Base-by-base conservation (phyloP, 1,140 invertebrate species). In the Procambarus clarkii region DNA sequence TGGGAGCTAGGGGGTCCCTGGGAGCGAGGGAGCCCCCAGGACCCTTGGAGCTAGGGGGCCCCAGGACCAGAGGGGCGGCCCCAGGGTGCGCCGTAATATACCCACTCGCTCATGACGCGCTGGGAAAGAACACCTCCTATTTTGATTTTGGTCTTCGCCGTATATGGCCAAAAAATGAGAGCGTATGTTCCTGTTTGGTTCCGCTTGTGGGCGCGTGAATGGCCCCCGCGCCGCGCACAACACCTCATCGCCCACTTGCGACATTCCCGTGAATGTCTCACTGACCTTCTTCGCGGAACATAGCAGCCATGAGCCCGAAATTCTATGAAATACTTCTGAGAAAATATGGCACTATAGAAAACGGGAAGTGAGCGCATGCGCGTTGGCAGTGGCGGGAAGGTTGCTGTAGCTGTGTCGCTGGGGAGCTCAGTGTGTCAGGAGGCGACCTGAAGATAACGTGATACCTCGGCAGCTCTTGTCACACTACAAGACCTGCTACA, bases 321-420 rank as follows among this genome's bases (percentile, higher is more conserved):
- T 50, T 44, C 74, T 77, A 24, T 54, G 69, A 86, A 86, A 86
- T 50, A 74, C 83, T 24, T 86, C 64, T 5, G 13, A 86, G 48
- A 77, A 77, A 87, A 60, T 87, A 44, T 74, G 50, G 21, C 76
- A 60, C 85, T 24, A 87, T 78, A 87, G 85, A 87, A 87, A 87
- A 87, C 76, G 85, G 85, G 76, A 87, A 15, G 85, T 45, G 71
- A 60, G 64, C 85, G 85, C 85, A 87, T 87, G 85, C 85, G 85
- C 50, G 13, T 7, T 78, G 50, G 74, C 21, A 48, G 76, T 87
- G 85, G 85, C 85, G 85, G 85, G 85, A 87, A 87, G 85, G 85
- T 87, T 54, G 76, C 45, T 54, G 71, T 58, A 69, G 44, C 34
- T 64, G 85, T 87, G 76, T 78, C 9, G 46, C 46, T 8, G 11